phyloP scores from a whole-genome alignment of 1,140 invertebrate species.

The Bombus terrestris region DNA sequence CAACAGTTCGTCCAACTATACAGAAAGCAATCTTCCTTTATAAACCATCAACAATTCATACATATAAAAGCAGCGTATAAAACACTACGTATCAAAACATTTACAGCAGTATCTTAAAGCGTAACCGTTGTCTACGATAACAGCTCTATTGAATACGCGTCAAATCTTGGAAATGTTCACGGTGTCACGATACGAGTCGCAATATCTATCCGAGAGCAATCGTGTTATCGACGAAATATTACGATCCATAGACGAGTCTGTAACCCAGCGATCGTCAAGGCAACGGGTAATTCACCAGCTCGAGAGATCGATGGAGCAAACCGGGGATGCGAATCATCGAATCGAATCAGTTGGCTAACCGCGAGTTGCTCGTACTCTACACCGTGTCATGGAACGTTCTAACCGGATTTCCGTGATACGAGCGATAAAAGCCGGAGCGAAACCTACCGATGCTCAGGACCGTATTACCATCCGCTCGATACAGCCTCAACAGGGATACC shows the following conservation, averaged over 20 bases:
- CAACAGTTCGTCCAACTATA: slow-evolving; percentile 80
- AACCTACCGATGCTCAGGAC: slow-evolving; percentile 45
- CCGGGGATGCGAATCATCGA: neutral
- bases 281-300: neutral
- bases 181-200: neutral
- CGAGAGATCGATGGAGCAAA: neutral
- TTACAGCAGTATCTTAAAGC: neutral
- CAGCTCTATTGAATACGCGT: neutral
- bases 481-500: neutral
- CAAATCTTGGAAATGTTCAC: neutral
- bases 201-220: neutral
- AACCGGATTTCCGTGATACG: slow-evolving; percentile 55
- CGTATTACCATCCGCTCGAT: slow-evolving; percentile 31
- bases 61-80: neutral
- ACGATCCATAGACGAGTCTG: neutral
- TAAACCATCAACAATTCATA: neutral
- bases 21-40: slow-evolving; percentile 31
- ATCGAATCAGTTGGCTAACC: neutral
- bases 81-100: neutral
- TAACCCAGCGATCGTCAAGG: neutral
- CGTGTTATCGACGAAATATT: neutral
- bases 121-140: neutral
- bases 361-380: neutral
- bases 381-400: slow-evolving; percentile 22
- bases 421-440: slow-evolving; percentile 35